These are phyloP conservation scores for Corydoras sp. DNA, from an alignment of 2,113 vertebrate genomes.

Conservation along the genomic window DNA sequence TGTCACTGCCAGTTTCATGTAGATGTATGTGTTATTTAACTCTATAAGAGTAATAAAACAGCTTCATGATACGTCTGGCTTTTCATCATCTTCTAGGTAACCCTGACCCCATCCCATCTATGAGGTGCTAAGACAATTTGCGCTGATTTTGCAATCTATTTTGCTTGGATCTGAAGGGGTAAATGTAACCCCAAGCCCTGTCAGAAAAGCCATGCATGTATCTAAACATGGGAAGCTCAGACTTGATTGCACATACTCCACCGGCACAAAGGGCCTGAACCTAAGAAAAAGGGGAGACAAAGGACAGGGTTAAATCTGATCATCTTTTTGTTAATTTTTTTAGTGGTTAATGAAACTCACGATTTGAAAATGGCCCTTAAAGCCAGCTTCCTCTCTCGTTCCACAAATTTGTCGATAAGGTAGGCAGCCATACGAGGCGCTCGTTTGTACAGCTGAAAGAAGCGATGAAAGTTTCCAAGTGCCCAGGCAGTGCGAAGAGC, in stretches of 20 bases:
- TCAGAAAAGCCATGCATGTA: conserved; percentile 80
- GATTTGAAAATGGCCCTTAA: conserved; percentile 88
- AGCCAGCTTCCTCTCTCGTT: conserved; percentile 80
- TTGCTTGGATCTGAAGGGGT: conserved; percentile 71
- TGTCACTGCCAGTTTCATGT: too few relatives aligned
- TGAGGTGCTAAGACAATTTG: conserved; percentile 58
- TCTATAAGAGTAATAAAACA: too few relatives aligned
- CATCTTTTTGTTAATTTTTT: too few relatives aligned
- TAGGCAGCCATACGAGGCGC: conserved; percentile 87
- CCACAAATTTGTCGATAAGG: conserved; percentile 90
- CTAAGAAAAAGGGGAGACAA: conserved; percentile 47
- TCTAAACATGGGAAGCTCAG: conserved; percentile 83
- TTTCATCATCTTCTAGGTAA: too few relatives aligned
- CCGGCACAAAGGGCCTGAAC: conserved; percentile 69
- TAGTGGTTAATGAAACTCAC: too few relatives aligned
- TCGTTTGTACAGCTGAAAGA: conserved; percentile 77
- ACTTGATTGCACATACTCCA: conserved; percentile 83
- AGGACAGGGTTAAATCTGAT: not conserved
- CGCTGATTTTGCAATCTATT: conserved; percentile 88
- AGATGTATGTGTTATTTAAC: too few relatives aligned
- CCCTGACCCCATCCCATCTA: too few relatives aligned
- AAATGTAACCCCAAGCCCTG: conserved; percentile 75
- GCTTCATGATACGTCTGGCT: too few relatives aligned
- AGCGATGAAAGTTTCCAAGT: conserved; percentile 80
- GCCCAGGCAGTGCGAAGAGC: conserved; percentile 82